Evolutionary conservation across 2,113 vertebrate genomes (phyloP).

Genomic region (Ameiurus melas): DNA sequence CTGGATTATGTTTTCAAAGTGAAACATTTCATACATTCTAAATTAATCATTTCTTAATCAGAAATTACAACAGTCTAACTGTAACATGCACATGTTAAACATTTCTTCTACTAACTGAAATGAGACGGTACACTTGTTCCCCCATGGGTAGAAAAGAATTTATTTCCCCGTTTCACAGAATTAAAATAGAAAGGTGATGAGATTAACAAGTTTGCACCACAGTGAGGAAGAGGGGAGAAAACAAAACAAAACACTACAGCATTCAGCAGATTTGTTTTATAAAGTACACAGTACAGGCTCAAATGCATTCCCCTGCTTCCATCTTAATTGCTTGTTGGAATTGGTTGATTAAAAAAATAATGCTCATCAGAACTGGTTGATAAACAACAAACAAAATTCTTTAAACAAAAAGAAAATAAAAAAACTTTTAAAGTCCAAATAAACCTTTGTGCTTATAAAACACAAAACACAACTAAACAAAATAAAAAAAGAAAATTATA

Average conservation of each 20-base stretch:
- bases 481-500: constrained; percentile 31
- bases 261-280: constrained; percentile 52
- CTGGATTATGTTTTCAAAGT: neutral
- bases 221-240: constrained; percentile 15
- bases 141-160: constrained; percentile 50
- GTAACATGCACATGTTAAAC: neutral
- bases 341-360: neutral
- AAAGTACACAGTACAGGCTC: constrained; percentile 50
- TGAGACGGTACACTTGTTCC: constrained; percentile 11
- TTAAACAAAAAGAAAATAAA: constrained; percentile 55
- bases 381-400: constrained; percentile 50
- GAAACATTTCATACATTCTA: constrained; percentile 16
- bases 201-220: constrained; percentile 43
- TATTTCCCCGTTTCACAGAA: constrained; percentile 52
- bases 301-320: constrained; percentile 49
- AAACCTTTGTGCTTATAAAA: constrained; percentile 48
- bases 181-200: constrained; percentile 49
- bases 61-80: neutral
- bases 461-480: constrained; percentile 47
- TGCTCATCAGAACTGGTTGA: constrained; percentile 2
- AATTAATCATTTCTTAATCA: neutral
- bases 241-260: constrained; percentile 12
- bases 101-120: neutral
- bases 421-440: constrained; percentile 54
- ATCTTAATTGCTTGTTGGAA: constrained; percentile 20